These are phyloP conservation scores for Semicossyphus pulcher DNA, from an alignment of 2,113 vertebrate species.

Conservation along the genomic window DNA sequence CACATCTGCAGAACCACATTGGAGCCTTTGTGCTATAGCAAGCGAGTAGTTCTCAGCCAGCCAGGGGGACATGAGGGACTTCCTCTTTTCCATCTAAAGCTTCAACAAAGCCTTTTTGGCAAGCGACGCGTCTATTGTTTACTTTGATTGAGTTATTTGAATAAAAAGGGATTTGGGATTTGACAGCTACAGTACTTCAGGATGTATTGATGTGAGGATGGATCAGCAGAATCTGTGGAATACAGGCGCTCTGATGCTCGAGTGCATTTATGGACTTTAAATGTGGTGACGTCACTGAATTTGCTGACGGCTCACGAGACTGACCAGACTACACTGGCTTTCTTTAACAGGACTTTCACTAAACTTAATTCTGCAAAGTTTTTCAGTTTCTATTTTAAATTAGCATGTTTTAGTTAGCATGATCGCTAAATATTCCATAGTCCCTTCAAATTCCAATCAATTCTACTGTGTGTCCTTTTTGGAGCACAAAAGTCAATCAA, in stretches of 20 bases:
- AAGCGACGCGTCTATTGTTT: constrained; percentile 69
- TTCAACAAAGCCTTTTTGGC: constrained; percentile 73
- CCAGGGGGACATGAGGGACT: constrained; percentile 62
- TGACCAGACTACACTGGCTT: not conserved
- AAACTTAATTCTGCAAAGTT: too few species aligned
- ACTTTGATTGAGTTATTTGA: constrained; percentile 71
- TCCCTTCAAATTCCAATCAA: too few species aligned
- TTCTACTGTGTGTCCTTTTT: too few species aligned
- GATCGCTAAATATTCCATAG: too few species aligned
- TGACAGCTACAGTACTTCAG: constrained; percentile 38
- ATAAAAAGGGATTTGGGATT: constrained; percentile 67
- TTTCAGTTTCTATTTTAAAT: too few species aligned
- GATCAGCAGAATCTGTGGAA: constrained; percentile 40
- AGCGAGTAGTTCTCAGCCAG: constrained; percentile 58
- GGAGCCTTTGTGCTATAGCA: constrained; percentile 51
- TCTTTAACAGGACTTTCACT: too few species aligned
- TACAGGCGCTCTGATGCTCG: constrained; percentile 3
- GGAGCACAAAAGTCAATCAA: too few species aligned
- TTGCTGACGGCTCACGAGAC: too few species aligned
- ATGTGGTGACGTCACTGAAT: not conserved
- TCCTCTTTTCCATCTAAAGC: constrained; percentile 58
- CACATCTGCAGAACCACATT: constrained; percentile 58
- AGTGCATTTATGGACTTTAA: constrained; percentile 18
- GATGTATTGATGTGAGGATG: constrained; percentile 41
- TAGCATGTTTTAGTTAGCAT: too few species aligned